phyloP scores from a whole-genome alignment of 2,888 invertebrate species.

The Cheilosia scutellata region DNA sequence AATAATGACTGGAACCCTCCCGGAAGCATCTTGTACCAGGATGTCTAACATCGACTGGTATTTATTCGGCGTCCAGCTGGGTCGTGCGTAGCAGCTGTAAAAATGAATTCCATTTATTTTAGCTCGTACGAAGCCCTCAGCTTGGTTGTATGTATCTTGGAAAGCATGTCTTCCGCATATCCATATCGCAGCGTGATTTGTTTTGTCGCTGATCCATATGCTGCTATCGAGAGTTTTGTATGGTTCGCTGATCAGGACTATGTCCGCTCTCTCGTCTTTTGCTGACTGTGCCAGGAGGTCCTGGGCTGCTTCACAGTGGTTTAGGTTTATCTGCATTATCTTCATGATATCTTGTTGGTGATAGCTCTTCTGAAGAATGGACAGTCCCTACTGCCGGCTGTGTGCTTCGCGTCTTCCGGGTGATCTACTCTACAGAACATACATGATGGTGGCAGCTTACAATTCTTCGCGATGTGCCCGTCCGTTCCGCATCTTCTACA shows the following conservation, averaged over 20 bases:
- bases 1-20: not conserved
- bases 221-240: not conserved
- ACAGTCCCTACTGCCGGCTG: constrained; percentile 3
- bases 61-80: not conserved
- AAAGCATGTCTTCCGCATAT: constrained; percentile 5
- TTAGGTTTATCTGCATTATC: constrained; percentile 16
- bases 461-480: constrained; percentile 29
- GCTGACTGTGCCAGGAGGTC: not conserved
- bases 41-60: not conserved
- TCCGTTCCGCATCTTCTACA: too few species aligned
- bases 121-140: not conserved
- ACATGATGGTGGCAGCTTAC: not conserved
- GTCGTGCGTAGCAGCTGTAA: constrained; percentile 1
- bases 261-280: not conserved
- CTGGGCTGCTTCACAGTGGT: not conserved
- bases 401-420: constrained; percentile 3
- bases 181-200: constrained; percentile 11
- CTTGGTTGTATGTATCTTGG: not conserved
- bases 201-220: constrained; percentile 4
- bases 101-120: not conserved
- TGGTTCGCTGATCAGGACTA: constrained; percentile 1
- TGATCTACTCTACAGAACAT: constrained; percentile 8
- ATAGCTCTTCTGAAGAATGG: constrained; percentile 15
- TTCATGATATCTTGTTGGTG: not conserved
- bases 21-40: not conserved